phyloP scores from a whole-genome alignment of 2,888 invertebrate species.

The Hirtodrosophila histrioides region DNA sequence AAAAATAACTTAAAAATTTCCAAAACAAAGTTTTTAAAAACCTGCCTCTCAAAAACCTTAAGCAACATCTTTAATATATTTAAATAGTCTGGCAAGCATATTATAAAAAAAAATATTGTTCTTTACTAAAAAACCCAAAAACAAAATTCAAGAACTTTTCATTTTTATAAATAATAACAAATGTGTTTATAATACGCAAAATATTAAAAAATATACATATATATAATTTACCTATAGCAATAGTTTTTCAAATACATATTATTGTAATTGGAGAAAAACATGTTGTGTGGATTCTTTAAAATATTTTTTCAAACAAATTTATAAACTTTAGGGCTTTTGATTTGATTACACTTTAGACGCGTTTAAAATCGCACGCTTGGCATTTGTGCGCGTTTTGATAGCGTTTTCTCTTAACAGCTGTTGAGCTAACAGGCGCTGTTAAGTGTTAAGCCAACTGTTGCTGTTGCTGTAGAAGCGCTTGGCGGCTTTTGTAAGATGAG shows the following conservation, averaged over 20 bases:
- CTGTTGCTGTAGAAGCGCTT: constrained; percentile 24
- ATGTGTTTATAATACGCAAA: too few species aligned
- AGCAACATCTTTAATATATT: too few species aligned
- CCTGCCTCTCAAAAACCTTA: too few species aligned
- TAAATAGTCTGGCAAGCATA: too few species aligned
- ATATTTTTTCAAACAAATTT: not conserved
- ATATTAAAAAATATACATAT: not conserved
- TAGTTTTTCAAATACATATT: constrained; percentile 82
- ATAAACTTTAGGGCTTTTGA: not conserved
- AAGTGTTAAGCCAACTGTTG: constrained; percentile 12
- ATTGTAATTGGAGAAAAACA: constrained; percentile 82
- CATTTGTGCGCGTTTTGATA: constrained; percentile 39
- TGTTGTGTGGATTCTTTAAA: constrained; percentile 21
- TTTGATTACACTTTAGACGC: constrained; percentile 10
- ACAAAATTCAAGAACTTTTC: too few species aligned
- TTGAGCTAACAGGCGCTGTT: constrained; percentile 23
- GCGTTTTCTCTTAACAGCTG: constrained; percentile 24
- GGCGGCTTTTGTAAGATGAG: constrained; percentile 37
- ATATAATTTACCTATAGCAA: constrained; percentile 77
- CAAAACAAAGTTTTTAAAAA: too few species aligned
- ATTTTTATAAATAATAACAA: too few species aligned
- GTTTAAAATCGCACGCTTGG: constrained; percentile 31
- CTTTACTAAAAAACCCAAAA: too few species aligned
- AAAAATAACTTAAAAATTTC: too few species aligned
- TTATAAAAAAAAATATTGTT: too few species aligned